Percentiles rank a stretch among this genome's conserved stretches.
phyloP scores from a whole-genome alignment of 92 coral and sea anemone genomes.

The Ricordea florida region DNA sequence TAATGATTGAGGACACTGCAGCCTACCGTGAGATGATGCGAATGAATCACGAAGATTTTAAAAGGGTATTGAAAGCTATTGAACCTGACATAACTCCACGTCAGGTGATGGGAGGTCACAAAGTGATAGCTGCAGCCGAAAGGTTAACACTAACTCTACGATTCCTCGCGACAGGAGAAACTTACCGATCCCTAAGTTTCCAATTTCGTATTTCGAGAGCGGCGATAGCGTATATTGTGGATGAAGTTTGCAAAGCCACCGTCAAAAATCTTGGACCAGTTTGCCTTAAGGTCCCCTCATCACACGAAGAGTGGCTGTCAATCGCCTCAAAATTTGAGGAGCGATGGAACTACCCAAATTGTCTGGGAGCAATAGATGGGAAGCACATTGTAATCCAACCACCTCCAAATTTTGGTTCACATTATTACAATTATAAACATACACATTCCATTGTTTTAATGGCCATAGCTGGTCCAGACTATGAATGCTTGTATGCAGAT shows the following conservation, averaged over 20 bases:
- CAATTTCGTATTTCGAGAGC: conserved; percentile 42
- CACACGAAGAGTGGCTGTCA: conserved; percentile 44
- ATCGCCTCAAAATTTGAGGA: conserved; percentile 37
- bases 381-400: conserved; percentile 47
- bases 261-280: conserved; percentile 7
- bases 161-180: conserved; percentile 56
- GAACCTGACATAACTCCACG: no score
- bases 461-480: conserved; percentile 56
- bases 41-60: no score
- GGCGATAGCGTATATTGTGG: conserved; percentile 40
- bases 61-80: no score
- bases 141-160: conserved; percentile 26
- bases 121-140: background rate
- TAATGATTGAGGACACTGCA: no score
- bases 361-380: conserved; percentile 67
- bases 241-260: conserved; percentile 30
- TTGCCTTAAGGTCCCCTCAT: conserved; percentile 29
- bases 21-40: no score
- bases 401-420: conserved; percentile 49
- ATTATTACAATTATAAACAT: conserved; percentile 45
- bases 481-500: conserved; percentile 50
- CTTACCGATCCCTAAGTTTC: conserved; percentile 45
- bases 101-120: no score
- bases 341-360: conserved; percentile 44
- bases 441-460: conserved; percentile 46